Evolutionary conservation across 2,797 vertebrate genomes (phyloP), one percentile per base, ranked within the genome.

Genomic region (Miichthys miiuy): DNA sequence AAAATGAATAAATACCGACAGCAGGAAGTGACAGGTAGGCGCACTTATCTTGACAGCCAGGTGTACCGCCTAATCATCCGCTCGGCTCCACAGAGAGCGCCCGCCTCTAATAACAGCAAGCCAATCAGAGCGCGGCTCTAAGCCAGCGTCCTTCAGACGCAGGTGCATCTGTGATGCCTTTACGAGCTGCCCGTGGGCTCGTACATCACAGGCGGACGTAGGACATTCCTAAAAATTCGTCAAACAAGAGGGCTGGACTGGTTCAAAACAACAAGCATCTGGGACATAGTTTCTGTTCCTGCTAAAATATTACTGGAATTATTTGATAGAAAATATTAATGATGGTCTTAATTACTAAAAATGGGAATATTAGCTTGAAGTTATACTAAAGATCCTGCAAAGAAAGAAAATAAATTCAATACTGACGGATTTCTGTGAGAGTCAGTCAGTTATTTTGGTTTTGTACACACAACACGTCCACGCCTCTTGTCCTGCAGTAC

Each of bases 11-110:
- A 87, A 89, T 79, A 72, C 38, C 82, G 77, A 78, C 82, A 90
- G 86, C 92, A 93, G 93, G 92, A 94, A 94, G 92, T 93, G 91
- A 82, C 91, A 93, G 92, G 91, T 93, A 92, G 81, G 67, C 27
- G 64, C 80, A 48, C 81, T 88, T 71, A 72, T 84, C 73, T 61
- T 91, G 91, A 94, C 68, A n/a, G 93, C 50, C 82, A 87, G 85
- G 74, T 80, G 77, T 42, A 25, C 44, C 7, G 81, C 9, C 93
- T 76, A 93, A 93, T 93, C 88, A 87, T 8, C 66, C 52, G 46
- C 16, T 67, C 21, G 18, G 34, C 34, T 80, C 48, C 27, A 2
- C 6, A 1, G 0, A 4, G 5, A 80, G 61, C 2, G 38, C 88
- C 92, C 91, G 89, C 93, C 93, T 72, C 72, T 13, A 4, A 0